Percentiles rank a stretch among this genome's conserved stretches.
phyloP scores from a whole-genome alignment of 2,797 vertebrate genomes.

The Arnoldichthys spilopterus region DNA sequence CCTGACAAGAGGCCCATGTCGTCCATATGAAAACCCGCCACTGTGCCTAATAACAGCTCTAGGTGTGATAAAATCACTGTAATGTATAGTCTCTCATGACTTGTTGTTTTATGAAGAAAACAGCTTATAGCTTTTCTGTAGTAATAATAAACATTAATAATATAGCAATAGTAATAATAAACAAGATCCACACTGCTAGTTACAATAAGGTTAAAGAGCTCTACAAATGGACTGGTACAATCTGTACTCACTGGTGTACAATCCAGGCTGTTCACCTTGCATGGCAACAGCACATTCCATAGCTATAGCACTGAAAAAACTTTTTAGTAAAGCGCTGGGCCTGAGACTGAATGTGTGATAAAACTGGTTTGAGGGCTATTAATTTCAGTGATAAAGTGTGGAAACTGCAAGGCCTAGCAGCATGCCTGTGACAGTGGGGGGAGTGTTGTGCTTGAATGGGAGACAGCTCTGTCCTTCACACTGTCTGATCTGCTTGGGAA shows the following conservation, averaged over 20 bases:
- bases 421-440: slow-evolving; percentile 72
- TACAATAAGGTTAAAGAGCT: background rate
- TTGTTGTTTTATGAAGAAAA: background rate
- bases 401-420: slow-evolving; percentile 72
- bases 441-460: slow-evolving; percentile 69
- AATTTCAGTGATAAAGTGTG: slow-evolving; percentile 59
- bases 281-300: slow-evolving; percentile 49
- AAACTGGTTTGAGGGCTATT: slow-evolving; percentile 60
- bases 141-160: no score
- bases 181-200: background rate
- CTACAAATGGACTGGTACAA: background rate
- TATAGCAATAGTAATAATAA: background rate
- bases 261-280: slow-evolving; percentile 20
- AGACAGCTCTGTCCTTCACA: slow-evolving; percentile 79
- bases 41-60: no score
- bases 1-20: no score
- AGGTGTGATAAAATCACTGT: no score
- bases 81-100: no score
- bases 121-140: background rate
- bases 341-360: slow-evolving; percentile 53
- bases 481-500: slow-evolving; percentile 80
- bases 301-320: slow-evolving; percentile 44
- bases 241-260: background rate
- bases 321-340: slow-evolving; percentile 48
- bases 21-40: no score